Evolutionary conservation across 2,888 invertebrate species (phyloP), one percentile per base, ranked within the genome.

Genomic region (Polylopha cassiicola): DNA sequence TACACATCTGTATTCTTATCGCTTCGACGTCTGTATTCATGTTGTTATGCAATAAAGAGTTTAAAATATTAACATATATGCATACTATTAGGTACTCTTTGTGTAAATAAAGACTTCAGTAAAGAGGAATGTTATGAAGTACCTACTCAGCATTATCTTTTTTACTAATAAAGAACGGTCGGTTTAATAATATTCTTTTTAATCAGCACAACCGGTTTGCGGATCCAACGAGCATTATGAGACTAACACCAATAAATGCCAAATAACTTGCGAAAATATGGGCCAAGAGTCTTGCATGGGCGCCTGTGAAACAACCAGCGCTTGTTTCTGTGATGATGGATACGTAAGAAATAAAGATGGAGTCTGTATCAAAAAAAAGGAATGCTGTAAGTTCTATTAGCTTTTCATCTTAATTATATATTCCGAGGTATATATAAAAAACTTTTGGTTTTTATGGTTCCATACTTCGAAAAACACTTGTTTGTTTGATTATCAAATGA

Each of bases 151-250:
- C n/a, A n/a, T n/a, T n/a, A n/a, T n/a, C n/a, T n/a, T n/a, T n/a
- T n/a, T n/a, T n/a, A 26, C 2, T 14, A 3, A 14, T 15, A 7
- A 11, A 10, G 14, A 13, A 8, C 9, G 14, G 15, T 3, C 15
- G 8, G 11, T 27, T 15, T 8, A 8, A 4, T 26, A 6, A 27
- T n/a, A 4, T 27, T 4, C 3, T 27, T 9, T 4, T 15, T 15
- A 7, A 15, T 24, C 18, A 20, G 23, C 14, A 14, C 26, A 3
- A 11, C 27, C 39, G 1, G 18, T 10, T 4, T 39, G 41, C 28
- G 41, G 41, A 1, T 16, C 9, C 10, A 29, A 41, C 24, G 34
- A 41, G 9, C 41, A 41, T 26, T 41, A 41, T n/a, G 41, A 41
- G 11, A 28, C 17, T 7, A 26, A 41, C 11, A 22, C 8, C 8